phyloP scores from a whole-genome alignment of 1,140 invertebrate species.

The Idris sp. region DNA sequence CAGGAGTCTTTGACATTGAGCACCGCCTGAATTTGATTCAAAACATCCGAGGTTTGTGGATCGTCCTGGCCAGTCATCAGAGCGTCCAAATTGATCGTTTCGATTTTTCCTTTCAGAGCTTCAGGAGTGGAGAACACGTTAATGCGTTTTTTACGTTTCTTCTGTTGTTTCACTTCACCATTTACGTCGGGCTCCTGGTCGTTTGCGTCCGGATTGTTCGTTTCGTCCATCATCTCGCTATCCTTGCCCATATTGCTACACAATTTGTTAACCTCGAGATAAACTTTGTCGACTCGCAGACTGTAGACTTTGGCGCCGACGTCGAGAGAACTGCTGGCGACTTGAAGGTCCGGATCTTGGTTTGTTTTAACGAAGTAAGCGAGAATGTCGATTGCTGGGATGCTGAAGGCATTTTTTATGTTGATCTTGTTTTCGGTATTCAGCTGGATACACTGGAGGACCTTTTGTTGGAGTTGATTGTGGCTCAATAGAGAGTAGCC shows the following conservation, averaged over 20 bases:
- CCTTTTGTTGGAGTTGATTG: constrained; percentile 77
- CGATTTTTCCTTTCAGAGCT: constrained; percentile 71
- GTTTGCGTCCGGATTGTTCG: not conserved
- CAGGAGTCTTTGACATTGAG: constrained; percentile 62
- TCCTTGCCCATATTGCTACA: constrained; percentile 81
- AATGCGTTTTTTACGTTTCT: constrained; percentile 64
- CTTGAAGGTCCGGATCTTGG: constrained; percentile 84
- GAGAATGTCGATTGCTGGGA: constrained; percentile 90
- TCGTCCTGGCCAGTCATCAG: constrained; percentile 58
- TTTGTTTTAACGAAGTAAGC: constrained; percentile 84
- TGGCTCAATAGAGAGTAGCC: constrained; percentile 2
- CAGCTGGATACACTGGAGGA: constrained; percentile 81
- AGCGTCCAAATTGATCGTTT: constrained; percentile 63
- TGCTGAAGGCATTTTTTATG: constrained; percentile 88
- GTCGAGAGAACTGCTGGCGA: constrained; percentile 88
- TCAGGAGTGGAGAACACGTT: constrained; percentile 73
- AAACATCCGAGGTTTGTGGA: constrained; percentile 65
- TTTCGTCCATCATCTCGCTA: constrained; percentile 53
- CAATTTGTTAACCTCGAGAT: constrained; percentile 87
- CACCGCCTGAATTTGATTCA: constrained; percentile 64
- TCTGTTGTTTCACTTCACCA: constrained; percentile 50
- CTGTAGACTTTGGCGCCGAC: constrained; percentile 90
- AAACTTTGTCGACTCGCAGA: constrained; percentile 87
- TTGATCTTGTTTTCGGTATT: constrained; percentile 87
- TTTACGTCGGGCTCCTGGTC: not conserved